Conservation (phyloP, 2,113 vertebrate genomes). For the Upupa epops region DNA sequence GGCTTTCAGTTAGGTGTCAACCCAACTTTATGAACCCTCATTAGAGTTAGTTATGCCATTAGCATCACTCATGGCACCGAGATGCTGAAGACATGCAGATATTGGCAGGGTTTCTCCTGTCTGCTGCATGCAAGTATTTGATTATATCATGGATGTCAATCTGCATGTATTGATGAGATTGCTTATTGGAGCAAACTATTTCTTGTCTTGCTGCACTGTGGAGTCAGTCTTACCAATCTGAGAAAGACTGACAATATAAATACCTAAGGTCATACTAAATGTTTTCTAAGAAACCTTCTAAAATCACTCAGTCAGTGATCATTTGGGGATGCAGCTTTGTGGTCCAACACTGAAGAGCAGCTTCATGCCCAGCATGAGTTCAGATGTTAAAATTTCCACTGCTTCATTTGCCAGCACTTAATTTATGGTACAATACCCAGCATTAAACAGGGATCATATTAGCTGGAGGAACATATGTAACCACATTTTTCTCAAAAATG, state of each 20-base stretch:
- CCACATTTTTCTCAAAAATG: not conserved
- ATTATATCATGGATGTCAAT: not conserved
- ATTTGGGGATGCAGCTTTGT: not conserved
- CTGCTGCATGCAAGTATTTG: not conserved
- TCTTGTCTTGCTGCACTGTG: not conserved
- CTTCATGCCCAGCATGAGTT: not conserved
- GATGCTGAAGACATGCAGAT: not conserved
- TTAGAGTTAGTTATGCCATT: not conserved
- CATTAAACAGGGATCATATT: not conserved
- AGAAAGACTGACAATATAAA: not conserved
- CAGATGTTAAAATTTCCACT: not conserved
- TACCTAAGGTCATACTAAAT: not conserved
- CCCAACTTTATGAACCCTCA: not conserved
- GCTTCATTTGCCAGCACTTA: not conserved
- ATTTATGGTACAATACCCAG: not conserved
- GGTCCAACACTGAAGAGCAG: not conserved
- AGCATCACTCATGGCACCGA: not conserved
- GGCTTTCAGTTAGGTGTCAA: not conserved
- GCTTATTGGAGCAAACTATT: not conserved
- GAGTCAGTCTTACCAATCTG: not conserved
- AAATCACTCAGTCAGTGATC: not conserved
- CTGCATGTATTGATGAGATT: not conserved
- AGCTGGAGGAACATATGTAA: not conserved
- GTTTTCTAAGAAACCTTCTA: not conserved
- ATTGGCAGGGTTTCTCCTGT: not conserved